These are phyloP conservation scores for Noctua comes DNA, from an alignment of 2,888 invertebrate species.

Conservation along the genomic window DNA sequence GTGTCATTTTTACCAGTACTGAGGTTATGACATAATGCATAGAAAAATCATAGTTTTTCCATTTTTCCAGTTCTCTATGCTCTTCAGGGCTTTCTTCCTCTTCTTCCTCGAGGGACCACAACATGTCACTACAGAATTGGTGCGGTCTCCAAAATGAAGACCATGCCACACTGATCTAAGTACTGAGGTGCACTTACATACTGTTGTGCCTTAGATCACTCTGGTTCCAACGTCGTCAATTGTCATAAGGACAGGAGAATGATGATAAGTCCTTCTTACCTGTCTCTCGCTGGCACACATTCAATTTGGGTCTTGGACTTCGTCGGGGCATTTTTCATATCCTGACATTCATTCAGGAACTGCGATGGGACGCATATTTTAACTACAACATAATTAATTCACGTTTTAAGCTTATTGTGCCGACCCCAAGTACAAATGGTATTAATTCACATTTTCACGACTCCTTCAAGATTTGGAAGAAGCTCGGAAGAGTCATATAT, in stretches of 20 bases:
- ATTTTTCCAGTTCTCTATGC: too few species aligned
- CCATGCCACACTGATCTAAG: too few species aligned
- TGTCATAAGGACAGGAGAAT: not conserved
- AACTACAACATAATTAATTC: conserved; percentile 83
- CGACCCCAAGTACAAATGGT: not conserved
- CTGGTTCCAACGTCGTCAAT: too few species aligned
- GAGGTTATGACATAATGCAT: too few species aligned
- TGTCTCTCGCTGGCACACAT: conserved; percentile 93
- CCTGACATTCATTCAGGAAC: conserved; percentile 91
- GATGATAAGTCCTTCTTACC: conserved; percentile 81
- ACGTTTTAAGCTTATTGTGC: not conserved
- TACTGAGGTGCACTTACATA: too few species aligned
- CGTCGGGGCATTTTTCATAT: conserved; percentile 92
- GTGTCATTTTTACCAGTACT: too few species aligned
- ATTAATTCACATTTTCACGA: not conserved
- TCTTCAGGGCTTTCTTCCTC: too few species aligned
- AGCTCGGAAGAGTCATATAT: not conserved
- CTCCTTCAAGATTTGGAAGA: not conserved
- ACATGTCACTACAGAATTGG: too few species aligned
- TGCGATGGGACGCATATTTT: conserved; percentile 94
- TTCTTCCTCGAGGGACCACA: too few species aligned
- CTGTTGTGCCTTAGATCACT: too few species aligned
- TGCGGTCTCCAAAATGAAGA: too few species aligned
- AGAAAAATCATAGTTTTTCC: too few species aligned
- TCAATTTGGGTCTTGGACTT: conserved; percentile 90